Conservation (phyloP, 2,797 vertebrate genomes). For the Anguilla anguilla region DNA sequence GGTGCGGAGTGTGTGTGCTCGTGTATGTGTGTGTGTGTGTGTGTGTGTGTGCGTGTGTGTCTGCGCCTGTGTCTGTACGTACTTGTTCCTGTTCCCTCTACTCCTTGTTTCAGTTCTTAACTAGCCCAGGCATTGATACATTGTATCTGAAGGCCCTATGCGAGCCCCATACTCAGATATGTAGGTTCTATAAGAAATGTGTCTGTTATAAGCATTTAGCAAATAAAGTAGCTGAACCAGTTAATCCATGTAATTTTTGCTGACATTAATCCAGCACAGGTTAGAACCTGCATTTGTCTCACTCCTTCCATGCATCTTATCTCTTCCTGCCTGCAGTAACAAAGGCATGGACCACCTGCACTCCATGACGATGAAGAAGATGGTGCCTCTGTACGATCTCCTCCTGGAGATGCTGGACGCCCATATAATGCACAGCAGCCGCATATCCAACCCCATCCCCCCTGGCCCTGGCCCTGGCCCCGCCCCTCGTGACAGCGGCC, state of each 20-base stretch:
- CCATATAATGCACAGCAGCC: conserved; percentile 84
- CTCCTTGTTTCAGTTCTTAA: neutral
- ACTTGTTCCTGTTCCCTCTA: neutral
- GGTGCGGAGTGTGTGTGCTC: too few species aligned
- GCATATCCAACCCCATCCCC: conserved; percentile 62
- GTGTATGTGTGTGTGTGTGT: neutral
- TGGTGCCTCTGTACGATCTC: conserved; percentile 94
- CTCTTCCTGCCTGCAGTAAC: conserved; percentile 76
- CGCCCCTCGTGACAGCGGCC: neutral
- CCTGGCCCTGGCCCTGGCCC: conserved; percentile 32
- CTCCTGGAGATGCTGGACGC: conserved; percentile 96
- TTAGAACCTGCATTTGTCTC: neutral
- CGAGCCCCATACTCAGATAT: too few species aligned
- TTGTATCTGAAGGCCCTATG: neutral
- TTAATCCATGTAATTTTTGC: neutral
- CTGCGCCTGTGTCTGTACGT: neutral
- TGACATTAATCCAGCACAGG: neutral
- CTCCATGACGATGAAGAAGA: conserved; percentile 97
- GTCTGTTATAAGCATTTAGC: neutral
- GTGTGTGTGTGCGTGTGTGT: neutral
- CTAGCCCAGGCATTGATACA: neutral
- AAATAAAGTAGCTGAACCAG: neutral
- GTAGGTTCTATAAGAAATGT: neutral
- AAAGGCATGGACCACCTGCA: conserved; percentile 98
- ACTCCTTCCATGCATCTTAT: neutral